A percentile compares a stretch with the other conserved stretches of the same genome.
These are phyloP conservation scores for Agrotis puta DNA, from an alignment of 2,888 invertebrate genomes.

Conservation along the genomic window DNA sequence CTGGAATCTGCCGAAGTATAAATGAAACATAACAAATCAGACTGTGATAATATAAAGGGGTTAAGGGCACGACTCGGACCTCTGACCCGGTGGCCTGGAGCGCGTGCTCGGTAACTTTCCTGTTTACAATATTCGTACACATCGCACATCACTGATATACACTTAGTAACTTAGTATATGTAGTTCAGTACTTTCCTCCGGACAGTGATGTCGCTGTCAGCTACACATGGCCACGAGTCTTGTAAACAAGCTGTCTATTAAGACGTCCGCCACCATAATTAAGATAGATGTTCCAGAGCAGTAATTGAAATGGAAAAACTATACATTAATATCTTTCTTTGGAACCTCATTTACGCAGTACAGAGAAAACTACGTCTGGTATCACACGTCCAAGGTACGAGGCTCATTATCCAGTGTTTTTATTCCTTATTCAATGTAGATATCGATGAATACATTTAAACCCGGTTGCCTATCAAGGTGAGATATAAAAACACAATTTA, in stretches of 20 bases:
- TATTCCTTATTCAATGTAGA: conserved; percentile 64
- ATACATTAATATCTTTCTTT: conserved; percentile 31
- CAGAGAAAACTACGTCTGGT: conserved; percentile 51
- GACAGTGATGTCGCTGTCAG: conserved; percentile 30
- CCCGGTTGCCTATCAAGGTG: conserved; percentile 60
- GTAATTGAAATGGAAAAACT: conserved; percentile 38
- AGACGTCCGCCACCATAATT: conserved; percentile 47
- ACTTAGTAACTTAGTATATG: conserved; percentile 8
- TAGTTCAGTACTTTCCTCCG: conserved; percentile 35
- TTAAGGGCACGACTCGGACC: conserved; percentile 81
- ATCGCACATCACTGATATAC: conserved; percentile 43
- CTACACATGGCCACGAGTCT: conserved; percentile 34
- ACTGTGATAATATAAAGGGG: conserved; percentile 80
- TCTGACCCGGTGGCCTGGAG: conserved; percentile 71
- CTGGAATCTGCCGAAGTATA: conserved; percentile 65
- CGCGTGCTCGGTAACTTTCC: conserved; percentile 87
- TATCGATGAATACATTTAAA: conserved; percentile 61
- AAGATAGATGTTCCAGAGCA: conserved; percentile 43
- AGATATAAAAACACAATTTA: conserved; percentile 50
- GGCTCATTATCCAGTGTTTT: conserved; percentile 60
- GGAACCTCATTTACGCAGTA: conserved; percentile 48
- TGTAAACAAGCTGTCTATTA: conserved; percentile 48
- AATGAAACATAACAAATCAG: conserved; percentile 69
- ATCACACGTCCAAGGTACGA: conserved; percentile 49
- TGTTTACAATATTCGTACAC: conserved; percentile 74